These are phyloP conservation scores for Acanthosoma haemorrhoidale DNA, from an alignment of 2,888 invertebrate species.

Conservation along the genomic window DNA sequence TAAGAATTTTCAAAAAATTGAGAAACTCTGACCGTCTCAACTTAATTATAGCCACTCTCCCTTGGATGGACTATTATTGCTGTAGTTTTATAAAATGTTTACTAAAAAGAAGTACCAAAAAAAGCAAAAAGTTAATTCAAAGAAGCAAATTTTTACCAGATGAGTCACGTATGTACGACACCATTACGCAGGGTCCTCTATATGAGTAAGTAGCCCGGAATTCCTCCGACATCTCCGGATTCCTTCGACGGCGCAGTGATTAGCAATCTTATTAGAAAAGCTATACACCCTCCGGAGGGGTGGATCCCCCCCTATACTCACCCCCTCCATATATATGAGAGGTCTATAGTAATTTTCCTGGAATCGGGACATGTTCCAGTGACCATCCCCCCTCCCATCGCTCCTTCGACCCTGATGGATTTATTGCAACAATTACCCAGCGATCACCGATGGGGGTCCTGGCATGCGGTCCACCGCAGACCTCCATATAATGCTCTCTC, in stretches of 20 bases:
- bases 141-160: too few relatives aligned
- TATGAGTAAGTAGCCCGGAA: too few relatives aligned
- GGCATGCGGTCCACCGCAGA: neutral
- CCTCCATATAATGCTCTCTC: neutral
- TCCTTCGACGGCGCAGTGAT: neutral
- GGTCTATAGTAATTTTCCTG: neutral
- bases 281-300: neutral
- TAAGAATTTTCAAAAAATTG: too few relatives aligned
- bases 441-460: neutral
- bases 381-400: neutral
- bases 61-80: too few relatives aligned
- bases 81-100: too few relatives aligned
- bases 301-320: neutral
- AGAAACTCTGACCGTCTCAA: too few relatives aligned
- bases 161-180: too few relatives aligned
- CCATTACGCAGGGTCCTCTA: too few relatives aligned
- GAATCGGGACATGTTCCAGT: neutral
- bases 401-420: neutral
- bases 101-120: too few relatives aligned
- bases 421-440: slow-evolving; percentile 1
- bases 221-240: neutral
- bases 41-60: too few relatives aligned
- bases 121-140: too few relatives aligned
- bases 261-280: neutral
- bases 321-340: too few relatives aligned